Percentiles rank a stretch among this genome's conserved stretches.
phyloP scores from a whole-genome alignment of 2,113 vertebrate genomes.

The Spermophilus dauricus region DNA sequence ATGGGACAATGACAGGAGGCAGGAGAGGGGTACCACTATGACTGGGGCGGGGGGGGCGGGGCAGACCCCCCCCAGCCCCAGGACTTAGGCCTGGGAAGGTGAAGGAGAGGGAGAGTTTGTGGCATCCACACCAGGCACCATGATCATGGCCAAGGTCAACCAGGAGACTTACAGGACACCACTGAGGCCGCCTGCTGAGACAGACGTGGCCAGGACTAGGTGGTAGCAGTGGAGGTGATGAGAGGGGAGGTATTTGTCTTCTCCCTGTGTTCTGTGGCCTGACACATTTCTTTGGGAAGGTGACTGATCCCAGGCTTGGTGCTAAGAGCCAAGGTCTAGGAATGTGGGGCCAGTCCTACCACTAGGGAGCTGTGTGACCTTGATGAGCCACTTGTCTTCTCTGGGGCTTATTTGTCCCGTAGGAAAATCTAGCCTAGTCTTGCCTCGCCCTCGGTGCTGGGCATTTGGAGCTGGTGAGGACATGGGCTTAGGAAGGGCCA shows the following conservation, averaged over 20 bases:
- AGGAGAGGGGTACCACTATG: too few species aligned
- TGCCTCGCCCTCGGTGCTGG: too few species aligned
- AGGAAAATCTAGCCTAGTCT: background rate
- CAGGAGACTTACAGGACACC: background rate
- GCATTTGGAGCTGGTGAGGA: background rate
- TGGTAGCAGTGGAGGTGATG: background rate
- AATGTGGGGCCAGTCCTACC: background rate
- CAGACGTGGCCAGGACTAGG: background rate
- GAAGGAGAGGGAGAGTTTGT: background rate
- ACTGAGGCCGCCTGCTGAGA: background rate
- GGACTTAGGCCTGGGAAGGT: background rate
- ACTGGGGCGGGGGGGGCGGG: too few species aligned
- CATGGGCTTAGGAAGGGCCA: rapidly evolving
- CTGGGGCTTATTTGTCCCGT: background rate
- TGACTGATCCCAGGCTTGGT: background rate
- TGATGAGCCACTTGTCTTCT: background rate
- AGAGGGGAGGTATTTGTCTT: background rate
- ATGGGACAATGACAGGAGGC: too few species aligned
- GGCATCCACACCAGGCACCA: background rate
- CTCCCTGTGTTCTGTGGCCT: background rate
- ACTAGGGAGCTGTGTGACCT: background rate
- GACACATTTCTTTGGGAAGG: background rate
- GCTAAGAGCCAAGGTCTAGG: background rate
- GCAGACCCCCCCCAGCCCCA: too few species aligned
- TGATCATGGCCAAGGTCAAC: too few species aligned